Evolutionary conservation across 1,140 invertebrate species (phyloP).

Genomic region (Dendroctonus ponderosae): DNA sequence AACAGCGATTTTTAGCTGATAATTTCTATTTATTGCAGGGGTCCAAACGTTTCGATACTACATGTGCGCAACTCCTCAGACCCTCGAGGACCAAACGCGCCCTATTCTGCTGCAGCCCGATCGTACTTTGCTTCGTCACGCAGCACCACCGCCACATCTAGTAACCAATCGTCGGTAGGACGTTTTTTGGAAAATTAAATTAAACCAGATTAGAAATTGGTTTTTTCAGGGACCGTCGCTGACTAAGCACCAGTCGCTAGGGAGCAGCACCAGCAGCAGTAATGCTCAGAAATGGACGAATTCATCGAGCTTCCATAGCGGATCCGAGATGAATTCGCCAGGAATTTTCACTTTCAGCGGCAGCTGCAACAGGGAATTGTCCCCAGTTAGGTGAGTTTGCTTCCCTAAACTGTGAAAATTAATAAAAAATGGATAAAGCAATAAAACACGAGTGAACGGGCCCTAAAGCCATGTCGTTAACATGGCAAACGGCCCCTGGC

Average conservation of each 20-base stretch:
- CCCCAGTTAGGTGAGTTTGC: constrained; percentile 52
- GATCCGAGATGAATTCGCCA: constrained; percentile 51
- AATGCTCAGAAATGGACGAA: constrained; percentile 36
- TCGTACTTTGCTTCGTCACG: constrained; percentile 33
- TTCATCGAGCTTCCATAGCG: constrained; percentile 43
- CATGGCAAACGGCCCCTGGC: background rate
- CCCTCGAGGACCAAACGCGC: constrained; percentile 49
- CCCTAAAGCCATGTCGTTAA: constrained; percentile 1
- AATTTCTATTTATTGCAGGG: constrained; percentile 50
- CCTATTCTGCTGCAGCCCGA: constrained; percentile 36
- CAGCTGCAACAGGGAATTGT: constrained; percentile 55
- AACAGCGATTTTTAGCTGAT: background rate
- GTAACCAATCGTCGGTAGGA: background rate
- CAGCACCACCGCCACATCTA: constrained; percentile 22
- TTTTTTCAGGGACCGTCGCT: constrained; percentile 37
- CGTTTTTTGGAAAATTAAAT: background rate
- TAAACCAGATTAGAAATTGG: background rate
- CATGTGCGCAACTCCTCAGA: constrained; percentile 58
- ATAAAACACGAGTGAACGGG: background rate
- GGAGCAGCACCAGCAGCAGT: constrained; percentile 38
- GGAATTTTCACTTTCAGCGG: constrained; percentile 51
- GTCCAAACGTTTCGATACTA: constrained; percentile 58
- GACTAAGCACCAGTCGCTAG: constrained; percentile 47
- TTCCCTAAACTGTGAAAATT: too few species aligned
- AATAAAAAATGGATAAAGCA: background rate